Evolutionary conservation across 2,797 vertebrate species (phyloP), one percentile per base, ranked within the genome.

Genomic region (Lacerta agilis): DNA sequence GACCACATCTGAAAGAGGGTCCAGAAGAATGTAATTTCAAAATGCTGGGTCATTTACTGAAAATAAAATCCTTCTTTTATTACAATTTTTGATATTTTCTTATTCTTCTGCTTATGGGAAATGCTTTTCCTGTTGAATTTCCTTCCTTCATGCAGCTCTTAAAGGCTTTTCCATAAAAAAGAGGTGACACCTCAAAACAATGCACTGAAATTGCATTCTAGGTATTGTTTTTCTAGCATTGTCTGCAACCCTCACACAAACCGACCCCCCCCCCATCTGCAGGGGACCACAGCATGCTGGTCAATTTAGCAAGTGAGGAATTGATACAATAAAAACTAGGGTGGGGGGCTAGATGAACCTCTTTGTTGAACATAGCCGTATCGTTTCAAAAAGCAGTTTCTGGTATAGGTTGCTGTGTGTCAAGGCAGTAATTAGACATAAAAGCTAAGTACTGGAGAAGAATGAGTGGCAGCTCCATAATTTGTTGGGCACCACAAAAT

Each of bases 351-450:
- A 23, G 61, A 64, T 18, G 20, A 64, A 64, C 18, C 61, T 64
- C 25, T 8, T 45, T 41, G 27, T 25, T 38, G n/a, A 76, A 33
- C 17, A 77, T 69, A 15, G 33, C 38, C 45, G 2, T 77, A 69
- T 69, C 20, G 15, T 83, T 78, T 83, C 41, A 78, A 49, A 25
- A 77, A 55, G 27, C 18, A 61, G 33, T 45, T 33, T 78, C 61
- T 78, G 61, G 38, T 77, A 79, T 9, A 55, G 27, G 11, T 36
- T 83, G n/a, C 45, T 33, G 4, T 29, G 8, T 71, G 36, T 61
- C 27, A 79, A 69, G 71, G 45, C 8, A 78, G 6, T 61, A 78
- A 77, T 88, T 79, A 79, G n/a, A 79, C 43, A 79, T n/a, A 86
- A 64, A 64, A 64, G 61, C 61, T 64, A 64, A 64, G 61, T 23